phyloP scores from a whole-genome alignment of 2,113 vertebrate genomes.

The Carlito syrichta region DNA sequence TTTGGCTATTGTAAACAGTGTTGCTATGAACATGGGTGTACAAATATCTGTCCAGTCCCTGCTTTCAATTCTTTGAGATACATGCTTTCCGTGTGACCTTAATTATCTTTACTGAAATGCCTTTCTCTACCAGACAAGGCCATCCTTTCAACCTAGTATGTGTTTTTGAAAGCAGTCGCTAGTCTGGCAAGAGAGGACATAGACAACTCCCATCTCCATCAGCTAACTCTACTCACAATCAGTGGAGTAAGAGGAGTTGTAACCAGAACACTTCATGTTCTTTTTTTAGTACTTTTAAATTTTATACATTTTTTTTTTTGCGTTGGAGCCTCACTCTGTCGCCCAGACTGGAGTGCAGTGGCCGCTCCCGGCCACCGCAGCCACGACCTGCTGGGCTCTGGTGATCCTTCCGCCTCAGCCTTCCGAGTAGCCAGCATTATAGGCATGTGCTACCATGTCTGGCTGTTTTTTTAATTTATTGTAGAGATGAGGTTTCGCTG shows the following conservation, averaged over 20 bases:
- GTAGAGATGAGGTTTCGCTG: too few species aligned
- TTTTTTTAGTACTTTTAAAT: not conserved
- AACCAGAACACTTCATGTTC: not conserved
- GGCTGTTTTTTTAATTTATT: too few species aligned
- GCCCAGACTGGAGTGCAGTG: too few species aligned
- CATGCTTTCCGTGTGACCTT: not conserved
- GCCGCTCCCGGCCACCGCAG: too few species aligned
- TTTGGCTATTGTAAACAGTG: not conserved
- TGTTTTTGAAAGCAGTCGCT: not conserved
- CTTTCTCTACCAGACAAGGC: conserved; percentile 1
- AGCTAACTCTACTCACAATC: not conserved
- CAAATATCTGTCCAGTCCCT: not conserved
- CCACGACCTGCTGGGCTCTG: too few species aligned
- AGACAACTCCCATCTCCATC: too few species aligned
- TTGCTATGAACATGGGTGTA: not conserved
- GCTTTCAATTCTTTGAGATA: not conserved
- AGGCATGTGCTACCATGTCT: too few species aligned
- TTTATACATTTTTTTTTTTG: not conserved
- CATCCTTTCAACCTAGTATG: not conserved
- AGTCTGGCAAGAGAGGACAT: not conserved
- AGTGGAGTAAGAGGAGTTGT: not conserved
- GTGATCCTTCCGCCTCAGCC: too few species aligned
- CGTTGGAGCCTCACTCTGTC: too few species aligned
- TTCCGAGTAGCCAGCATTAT: too few species aligned
- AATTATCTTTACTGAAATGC: conserved; percentile 14